phyloP scores from a whole-genome alignment of 2,797 vertebrate species.

The Myotis daubentonii region DNA sequence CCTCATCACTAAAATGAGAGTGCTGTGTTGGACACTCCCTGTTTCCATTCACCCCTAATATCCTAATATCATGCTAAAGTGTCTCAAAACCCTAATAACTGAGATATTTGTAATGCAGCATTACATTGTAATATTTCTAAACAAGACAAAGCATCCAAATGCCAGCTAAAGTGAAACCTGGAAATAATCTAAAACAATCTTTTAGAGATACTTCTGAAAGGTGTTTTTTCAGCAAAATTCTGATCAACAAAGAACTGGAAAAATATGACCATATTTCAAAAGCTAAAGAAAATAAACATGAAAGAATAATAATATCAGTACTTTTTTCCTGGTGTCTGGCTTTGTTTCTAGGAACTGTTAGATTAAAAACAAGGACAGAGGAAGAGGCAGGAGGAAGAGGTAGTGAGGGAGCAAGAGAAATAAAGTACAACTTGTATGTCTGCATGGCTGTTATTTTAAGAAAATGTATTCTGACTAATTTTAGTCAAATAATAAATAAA shows the following conservation, averaged over 20 bases:
- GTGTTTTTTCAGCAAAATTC: constrained; percentile 52
- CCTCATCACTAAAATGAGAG: neutral
- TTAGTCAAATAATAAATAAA: constrained; percentile 59
- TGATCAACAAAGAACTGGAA: constrained; percentile 37
- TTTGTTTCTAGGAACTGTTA: constrained; percentile 51
- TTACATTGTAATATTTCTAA: neutral
- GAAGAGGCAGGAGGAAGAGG: neutral
- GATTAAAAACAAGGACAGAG: neutral
- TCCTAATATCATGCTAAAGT: neutral
- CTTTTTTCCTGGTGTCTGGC: neutral
- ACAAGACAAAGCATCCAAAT: neutral
- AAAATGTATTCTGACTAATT: constrained; percentile 61
- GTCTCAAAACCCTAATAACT: neutral
- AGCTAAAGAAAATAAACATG: constrained; percentile 5
- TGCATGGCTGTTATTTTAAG: constrained; percentile 11
- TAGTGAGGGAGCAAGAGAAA: neutral
- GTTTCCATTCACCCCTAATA: neutral
- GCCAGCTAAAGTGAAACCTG: constrained; percentile 2
- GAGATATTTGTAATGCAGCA: neutral
- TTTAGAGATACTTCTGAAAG: constrained; percentile 12
- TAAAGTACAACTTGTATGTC: neutral
- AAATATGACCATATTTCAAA: constrained; percentile 24
- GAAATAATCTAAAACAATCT: constrained; percentile 27
- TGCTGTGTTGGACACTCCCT: neutral
- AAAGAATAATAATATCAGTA: constrained; percentile 6